Base-by-base conservation (phyloP, 2,797 vertebrate species). In the Chaetophractus vellerosus region DNA sequence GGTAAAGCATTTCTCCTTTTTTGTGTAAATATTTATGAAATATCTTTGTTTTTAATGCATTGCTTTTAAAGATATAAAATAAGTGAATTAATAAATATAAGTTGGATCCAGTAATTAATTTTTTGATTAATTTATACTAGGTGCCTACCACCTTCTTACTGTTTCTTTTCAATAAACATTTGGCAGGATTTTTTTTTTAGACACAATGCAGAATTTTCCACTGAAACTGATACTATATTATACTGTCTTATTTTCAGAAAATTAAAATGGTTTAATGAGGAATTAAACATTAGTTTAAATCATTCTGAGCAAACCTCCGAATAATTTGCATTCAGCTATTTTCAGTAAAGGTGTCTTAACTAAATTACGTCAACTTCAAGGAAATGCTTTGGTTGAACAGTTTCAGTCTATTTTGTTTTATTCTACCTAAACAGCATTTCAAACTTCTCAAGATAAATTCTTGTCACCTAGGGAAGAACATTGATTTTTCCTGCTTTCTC, bases 251-350 rank as follows among this genome's bases (percentile, higher is more conserved):
- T 91, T 94, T 90, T 86, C 72, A 78, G 41, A 48, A 95, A 28
- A 96, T 89, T 79, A 48, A 90, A 87, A 59, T 80, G 33, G 96
- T 85, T 97, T 96, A 91, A 94, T 97, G 79, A 96, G 91, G 66
- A 76, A 80, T 69, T 55, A 95, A 95, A 81, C 7, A 31, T 55
- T 79, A 11, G 3, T 33, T 95, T 95, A 95, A 93, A 33, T 88
- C 69, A 79, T 88, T 95, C 24, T 84, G 90, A 45, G 21, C 19
- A 95, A 69, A 88, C 23, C 52, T 80, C 19, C 33, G 88, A 59
- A 45, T 64, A 90, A 38, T 91, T 90, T 64, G 9, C 14, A 88
- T 85, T 75, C 6, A 50, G 63, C n/a, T 63, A n/a, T 83, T 95
- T 90, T 61, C 41, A 33, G 78, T 19, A 82, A 74, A 93, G 33